Base-by-base conservation (phyloP, 2,113 vertebrate species). In the Chaetops frenatus region DNA sequence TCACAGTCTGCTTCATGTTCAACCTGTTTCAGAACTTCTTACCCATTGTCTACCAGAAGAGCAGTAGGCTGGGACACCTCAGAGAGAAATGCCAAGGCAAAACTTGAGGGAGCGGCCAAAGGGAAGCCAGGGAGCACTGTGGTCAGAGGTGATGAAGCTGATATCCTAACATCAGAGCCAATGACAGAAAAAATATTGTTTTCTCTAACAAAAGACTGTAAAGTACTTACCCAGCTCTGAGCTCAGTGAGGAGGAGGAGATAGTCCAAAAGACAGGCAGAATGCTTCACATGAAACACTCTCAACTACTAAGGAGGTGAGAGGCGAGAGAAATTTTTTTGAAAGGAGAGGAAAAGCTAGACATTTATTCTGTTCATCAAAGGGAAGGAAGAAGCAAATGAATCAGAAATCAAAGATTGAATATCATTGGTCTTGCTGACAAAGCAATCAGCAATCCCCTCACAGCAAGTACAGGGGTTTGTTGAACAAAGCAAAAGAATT, bases 321-420 rank as follows among this genome's bases (percentile, higher is more conserved):
- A 96, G 65, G 69, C 88, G 24, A 97, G 60, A 94, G 67, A 97
- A 92, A 72, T 78, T 64, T 95, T 96, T 97, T 86, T 87, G 57
- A 95, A 95, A 96, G 82, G 77, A 90, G 29, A 90, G 74, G 79
- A 45, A 77, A 91, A 84, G 74, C 94, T 70, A 91, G 74, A 84
- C 13, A 1, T 93, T 96, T 95, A 94, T 97, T 95, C 91, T 94
- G 33, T 80, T 95, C 88, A 96, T 98, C 90, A 97, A 94, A 96
- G 76, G 82, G 72, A 96, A 96, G 79, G 83, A 94, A 97, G 71
- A 93, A 95, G 92, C 71, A 92, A 85, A 94, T 90, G 72, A 89
- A 94, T 95, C 92, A 97, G 94, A 97, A 97, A 97, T 94, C 96
- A 97, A 97, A 97, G 93, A 96, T 90, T 67, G 94, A 92, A 88